Percentiles rank a stretch among this genome's conserved stretches.
These are phyloP conservation scores for Osmerus eperlanus DNA, from an alignment of 2,113 vertebrate genomes.

Conservation along the genomic window DNA sequence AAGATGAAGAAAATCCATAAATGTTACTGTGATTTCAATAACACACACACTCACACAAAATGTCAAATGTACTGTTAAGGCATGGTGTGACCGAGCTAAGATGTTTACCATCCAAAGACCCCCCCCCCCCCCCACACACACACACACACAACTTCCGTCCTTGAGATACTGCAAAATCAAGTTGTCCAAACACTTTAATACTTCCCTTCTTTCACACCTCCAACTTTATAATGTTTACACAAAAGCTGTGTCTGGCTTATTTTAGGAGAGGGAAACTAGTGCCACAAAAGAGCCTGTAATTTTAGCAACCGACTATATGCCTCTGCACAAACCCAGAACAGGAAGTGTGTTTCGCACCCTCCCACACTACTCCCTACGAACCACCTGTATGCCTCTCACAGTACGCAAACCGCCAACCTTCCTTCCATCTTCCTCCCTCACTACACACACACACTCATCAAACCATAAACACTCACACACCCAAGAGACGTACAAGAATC, in stretches of 20 bases:
- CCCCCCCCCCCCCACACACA: neutral
- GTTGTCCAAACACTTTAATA: neutral
- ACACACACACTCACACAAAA: conserved; percentile 4
- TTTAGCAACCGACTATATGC: conserved; percentile 2
- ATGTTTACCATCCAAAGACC: too few relatives aligned
- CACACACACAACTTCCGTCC: conserved; percentile 4
- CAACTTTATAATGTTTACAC: neutral
- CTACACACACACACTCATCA: neutral
- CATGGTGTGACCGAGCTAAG: too few relatives aligned
- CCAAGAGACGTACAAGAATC: neutral
- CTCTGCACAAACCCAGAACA: conserved; percentile 13
- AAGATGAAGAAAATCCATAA: neutral
- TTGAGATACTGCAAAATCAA: neutral
- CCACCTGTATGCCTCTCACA: conserved; percentile 24
- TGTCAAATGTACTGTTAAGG: neutral
- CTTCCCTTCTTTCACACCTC: too few relatives aligned
- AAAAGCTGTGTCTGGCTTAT: neutral
- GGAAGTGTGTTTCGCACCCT: conserved; percentile 18
- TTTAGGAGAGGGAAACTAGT: neutral
- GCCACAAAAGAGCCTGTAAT: conserved; percentile 7
- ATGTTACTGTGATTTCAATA: conserved; percentile 3
- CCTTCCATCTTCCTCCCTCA: conserved; percentile 9
- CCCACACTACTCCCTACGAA: conserved; percentile 2
- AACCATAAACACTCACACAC: neutral
- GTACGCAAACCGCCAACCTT: conserved; percentile 29